These are phyloP conservation scores for Diglossa cyanea DNA, from an alignment of 2,797 vertebrate genomes.

Conservation along the genomic window DNA sequence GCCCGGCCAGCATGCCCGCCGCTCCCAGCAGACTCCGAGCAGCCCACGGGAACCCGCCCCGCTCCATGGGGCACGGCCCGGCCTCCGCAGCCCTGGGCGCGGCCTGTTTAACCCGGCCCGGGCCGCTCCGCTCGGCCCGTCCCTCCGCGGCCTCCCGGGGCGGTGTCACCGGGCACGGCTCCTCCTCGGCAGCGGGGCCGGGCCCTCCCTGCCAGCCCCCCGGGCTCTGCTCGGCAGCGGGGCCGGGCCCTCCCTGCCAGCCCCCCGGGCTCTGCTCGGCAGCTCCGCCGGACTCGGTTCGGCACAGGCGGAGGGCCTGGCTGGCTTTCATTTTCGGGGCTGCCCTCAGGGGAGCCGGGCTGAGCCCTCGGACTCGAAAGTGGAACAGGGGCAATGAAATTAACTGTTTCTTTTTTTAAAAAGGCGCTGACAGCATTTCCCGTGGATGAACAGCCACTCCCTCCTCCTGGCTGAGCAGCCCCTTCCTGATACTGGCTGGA, in stretches of 20 bases:
- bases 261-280: too few species aligned
- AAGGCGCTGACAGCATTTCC: not conserved
- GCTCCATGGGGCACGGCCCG: accelerated
- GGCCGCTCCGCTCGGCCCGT: not conserved
- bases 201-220: accelerated
- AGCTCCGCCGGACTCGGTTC: accelerated
- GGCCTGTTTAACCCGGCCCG: accelerated
- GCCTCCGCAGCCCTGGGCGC: accelerated
- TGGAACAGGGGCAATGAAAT: not conserved
- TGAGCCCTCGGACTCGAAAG: not conserved
- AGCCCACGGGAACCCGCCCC: accelerated
- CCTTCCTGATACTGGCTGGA: not conserved
- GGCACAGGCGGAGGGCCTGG: not conserved
- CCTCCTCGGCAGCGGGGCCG: not conserved
- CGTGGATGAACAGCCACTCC: too few species aligned
- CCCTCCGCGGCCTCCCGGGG: not conserved
- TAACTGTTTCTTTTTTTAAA: not conserved
- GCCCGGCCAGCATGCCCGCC: not conserved
- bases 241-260: too few species aligned
- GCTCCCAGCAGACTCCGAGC: accelerated
- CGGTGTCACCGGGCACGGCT: not conserved
- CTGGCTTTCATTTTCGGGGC: not conserved
- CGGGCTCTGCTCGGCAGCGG: not conserved
- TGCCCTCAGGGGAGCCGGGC: not conserved
- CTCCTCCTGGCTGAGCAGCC: not conserved